A percentile compares a stretch with the other conserved stretches of the same genome.
Conservation (phyloP, 92 coral and sea anemone genomes). For the Umimayanthus kanabou region DNA sequence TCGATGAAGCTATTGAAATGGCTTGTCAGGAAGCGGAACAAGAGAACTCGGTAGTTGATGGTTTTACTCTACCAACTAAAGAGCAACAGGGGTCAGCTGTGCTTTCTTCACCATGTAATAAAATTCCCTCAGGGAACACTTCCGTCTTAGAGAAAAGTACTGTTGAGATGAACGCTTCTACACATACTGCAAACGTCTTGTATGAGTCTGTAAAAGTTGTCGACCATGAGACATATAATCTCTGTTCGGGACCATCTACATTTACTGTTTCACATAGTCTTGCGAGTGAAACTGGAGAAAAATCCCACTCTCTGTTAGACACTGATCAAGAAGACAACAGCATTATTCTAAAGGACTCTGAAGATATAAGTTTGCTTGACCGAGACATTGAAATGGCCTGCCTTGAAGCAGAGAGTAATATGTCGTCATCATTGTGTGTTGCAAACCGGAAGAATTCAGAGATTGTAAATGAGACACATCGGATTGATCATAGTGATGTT, state of each 20-base stretch:
- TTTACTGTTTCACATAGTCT: background rate
- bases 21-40: slow-evolving; percentile 8
- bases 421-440: background rate
- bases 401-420: slow-evolving; percentile 33
- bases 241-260: background rate
- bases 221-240: background rate
- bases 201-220: background rate
- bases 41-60: background rate
- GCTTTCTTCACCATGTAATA: background rate
- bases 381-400: slow-evolving; percentile 32
- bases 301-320: background rate
- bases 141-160: too few relatives aligned
- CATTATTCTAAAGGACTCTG: slow-evolving; percentile 10
- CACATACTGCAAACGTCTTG: background rate
- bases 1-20: slow-evolving; percentile 20
- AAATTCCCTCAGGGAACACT: background rate
- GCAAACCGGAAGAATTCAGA: background rate
- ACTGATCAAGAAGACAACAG: slow-evolving; percentile 8
- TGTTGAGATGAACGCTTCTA: background rate
- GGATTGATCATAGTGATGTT: background rate
- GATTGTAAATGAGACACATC: background rate
- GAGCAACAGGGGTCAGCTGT: background rate
- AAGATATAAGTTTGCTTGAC: slow-evolving; percentile 27
- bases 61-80: background rate
- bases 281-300: background rate